Evolutionary conservation across 2,888 invertebrate genomes (phyloP).

Genomic region (Andrena minutula): DNA sequence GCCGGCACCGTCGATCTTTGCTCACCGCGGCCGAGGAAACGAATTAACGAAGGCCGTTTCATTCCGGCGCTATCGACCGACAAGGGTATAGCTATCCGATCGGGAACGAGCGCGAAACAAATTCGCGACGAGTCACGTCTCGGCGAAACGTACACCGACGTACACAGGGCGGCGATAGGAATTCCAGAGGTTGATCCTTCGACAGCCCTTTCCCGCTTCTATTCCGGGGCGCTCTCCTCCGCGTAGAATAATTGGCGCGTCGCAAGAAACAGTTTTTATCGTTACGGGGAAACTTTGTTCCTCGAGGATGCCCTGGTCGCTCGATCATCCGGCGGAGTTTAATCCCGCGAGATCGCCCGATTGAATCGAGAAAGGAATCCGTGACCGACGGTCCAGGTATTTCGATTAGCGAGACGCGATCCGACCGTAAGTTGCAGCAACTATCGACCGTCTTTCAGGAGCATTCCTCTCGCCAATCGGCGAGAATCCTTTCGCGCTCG

Average conservation of each 20-base stretch:
- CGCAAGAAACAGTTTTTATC: not conserved
- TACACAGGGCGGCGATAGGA: conserved; percentile 2
- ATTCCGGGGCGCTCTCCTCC: not conserved
- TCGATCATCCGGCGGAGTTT: conserved; percentile 4
- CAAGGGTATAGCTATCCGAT: not conserved
- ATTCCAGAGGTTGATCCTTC: not conserved
- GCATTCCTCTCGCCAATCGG: not conserved
- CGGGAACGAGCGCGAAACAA: conserved; percentile 38
- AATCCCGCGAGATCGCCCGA: conserved; percentile 20
- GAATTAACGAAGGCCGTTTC: conserved; percentile 38
- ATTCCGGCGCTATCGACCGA: conserved; percentile 34
- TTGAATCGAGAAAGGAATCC: conserved; percentile 27
- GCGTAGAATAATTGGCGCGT: conserved; percentile 20
- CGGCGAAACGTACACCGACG: conserved; percentile 12
- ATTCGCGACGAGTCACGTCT: conserved; percentile 47
- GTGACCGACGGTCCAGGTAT: conserved; percentile 11
- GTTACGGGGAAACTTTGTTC: conserved; percentile 12
- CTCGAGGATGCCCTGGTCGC: not conserved
- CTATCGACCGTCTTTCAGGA: not conserved
- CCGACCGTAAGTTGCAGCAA: not conserved
- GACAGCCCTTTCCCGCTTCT: not conserved
- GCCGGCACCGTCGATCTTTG: too few species aligned
- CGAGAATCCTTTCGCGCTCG: not conserved
- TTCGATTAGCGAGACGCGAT: conserved; percentile 17
- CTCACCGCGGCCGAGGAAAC: conserved; percentile 1